Conservation (phyloP, 2,888 invertebrate genomes). For the Thecocarcelia acutangulata region DNA sequence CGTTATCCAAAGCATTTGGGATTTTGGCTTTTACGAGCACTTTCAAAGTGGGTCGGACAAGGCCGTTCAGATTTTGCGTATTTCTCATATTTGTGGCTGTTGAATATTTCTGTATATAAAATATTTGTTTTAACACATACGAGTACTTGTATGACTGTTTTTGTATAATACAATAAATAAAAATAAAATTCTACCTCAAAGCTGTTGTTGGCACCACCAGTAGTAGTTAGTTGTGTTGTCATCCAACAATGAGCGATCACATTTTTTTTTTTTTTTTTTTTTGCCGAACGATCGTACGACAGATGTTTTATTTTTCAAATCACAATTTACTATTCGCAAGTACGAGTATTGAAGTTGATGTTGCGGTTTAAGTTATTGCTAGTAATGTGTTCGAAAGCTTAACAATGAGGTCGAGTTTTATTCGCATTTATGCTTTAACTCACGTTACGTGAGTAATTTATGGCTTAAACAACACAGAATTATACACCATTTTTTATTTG, state of each 20-base stretch:
- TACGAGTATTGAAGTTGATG: too few species aligned
- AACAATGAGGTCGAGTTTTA: conserved; percentile 56
- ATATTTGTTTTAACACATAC: conserved; percentile 19
- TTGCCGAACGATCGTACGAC: conserved; percentile 13
- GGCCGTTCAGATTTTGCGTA: conserved; percentile 73
- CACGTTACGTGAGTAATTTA: conserved; percentile 54
- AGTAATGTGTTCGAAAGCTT: conserved; percentile 47
- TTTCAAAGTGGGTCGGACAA: conserved; percentile 79
- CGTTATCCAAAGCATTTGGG: background rate
- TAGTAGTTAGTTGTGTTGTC: conserved; percentile 37
- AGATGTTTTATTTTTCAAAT: conserved; percentile 50
- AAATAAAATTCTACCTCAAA: conserved; percentile 22
- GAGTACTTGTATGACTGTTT: too few species aligned
- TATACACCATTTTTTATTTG: too few species aligned
- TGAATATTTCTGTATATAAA: background rate
- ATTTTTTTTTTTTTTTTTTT: background rate
- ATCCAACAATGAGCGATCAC: conserved; percentile 46
- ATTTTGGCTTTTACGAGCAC: conserved; percentile 16
- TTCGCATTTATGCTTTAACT: conserved; percentile 50
- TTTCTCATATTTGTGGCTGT: conserved; percentile 25
- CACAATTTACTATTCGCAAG: conserved; percentile 39
- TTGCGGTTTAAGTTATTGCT: conserved; percentile 4
- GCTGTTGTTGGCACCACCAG: conserved; percentile 28
- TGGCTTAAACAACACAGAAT: conserved; percentile 14
- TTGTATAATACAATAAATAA: background rate